Evolutionary conservation across 2,797 vertebrate species (phyloP).

Genomic region (Antennarius maculatus): DNA sequence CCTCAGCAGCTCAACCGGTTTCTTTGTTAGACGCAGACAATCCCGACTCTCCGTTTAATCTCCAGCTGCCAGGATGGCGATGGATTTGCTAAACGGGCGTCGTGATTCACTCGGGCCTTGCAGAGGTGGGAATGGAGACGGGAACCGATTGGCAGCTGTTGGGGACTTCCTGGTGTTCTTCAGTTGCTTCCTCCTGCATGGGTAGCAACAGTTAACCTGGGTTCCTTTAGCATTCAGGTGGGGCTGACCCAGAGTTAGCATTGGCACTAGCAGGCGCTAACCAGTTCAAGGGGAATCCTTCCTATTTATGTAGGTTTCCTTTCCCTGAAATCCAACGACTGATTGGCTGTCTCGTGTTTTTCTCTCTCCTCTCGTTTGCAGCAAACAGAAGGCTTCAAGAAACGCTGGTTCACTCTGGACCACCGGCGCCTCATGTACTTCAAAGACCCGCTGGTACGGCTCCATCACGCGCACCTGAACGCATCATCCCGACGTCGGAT

Average conservation of each 20-base stretch:
- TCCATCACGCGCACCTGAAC: background rate
- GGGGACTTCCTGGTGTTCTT: background rate
- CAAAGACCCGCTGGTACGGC: constrained; percentile 90
- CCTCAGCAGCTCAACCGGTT: background rate
- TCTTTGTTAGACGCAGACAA: constrained; percentile 13
- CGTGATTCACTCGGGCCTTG: constrained; percentile 37
- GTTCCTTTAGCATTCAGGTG: too few relatives aligned
- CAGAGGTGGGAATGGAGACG: background rate
- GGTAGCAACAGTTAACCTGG: background rate
- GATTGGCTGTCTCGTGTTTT: too few relatives aligned
- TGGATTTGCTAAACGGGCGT: constrained; percentile 42
- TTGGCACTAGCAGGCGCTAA: too few relatives aligned
- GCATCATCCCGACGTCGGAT: too few relatives aligned
- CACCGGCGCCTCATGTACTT: constrained; percentile 92
- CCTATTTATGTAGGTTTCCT: too few relatives aligned
- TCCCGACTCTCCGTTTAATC: constrained; percentile 16
- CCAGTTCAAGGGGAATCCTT: too few relatives aligned
- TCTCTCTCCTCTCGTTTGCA: constrained; percentile 41
- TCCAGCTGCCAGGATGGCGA: constrained; percentile 45
- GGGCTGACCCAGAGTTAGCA: too few relatives aligned
- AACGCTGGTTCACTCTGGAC: constrained; percentile 93
- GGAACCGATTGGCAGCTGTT: constrained; percentile 31
- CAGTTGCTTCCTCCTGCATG: background rate
- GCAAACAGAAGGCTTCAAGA: constrained; percentile 92
- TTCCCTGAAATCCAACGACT: too few relatives aligned